Evolutionary conservation across 2,113 vertebrate species (phyloP), one percentile per base, ranked within the genome.

Genomic region (Cardinalis cardinalis): DNA sequence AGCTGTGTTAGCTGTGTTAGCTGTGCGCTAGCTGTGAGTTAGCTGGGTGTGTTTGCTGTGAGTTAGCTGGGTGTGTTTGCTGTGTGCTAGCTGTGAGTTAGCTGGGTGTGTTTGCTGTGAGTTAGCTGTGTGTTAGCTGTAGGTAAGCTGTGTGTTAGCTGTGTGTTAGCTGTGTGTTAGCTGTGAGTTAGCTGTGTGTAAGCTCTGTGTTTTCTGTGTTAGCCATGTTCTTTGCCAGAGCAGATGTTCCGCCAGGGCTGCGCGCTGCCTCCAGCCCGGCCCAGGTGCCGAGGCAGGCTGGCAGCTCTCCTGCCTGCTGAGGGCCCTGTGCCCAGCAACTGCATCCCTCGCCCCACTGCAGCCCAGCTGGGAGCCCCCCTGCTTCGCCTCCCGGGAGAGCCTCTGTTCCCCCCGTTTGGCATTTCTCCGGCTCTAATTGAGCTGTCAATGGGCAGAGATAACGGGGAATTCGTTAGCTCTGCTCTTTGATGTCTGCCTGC

Each of bases 371-470:
- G 28, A 58, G 48, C 40, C 48, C 17, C 38, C 21, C 31, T 36
- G 32, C 72, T 48, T 31, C 2, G 3, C 32, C 51, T 32, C 61
- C 34, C 9, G 6, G 69, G 52, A 74, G 36, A 68, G 34, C 21
- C 59, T 61, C 83, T 73, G 34, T 41, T 79, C 38, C 34, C 48
- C 55, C 9, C 3, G 8, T 55, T 60, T 71, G 92, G 84, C 84
- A 83, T 92, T 90, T 77, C 58, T 60, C 56, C 1, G 26, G 18
- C 80, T 93, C 48, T 77, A 66, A 92, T 40, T 74, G 72, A 92
- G 72, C 86, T 92, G 95, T 80, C 94, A 93, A 13, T n/a, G 44
- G 84, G 43, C 69, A 90, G 76, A 88, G 92, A 96, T 94, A 90
- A 77, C 76, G 29, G 60, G 60, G 80, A 88, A 55, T 77, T 83